Evolutionary conservation across 2,113 vertebrate species (phyloP).

Genomic region (Protobothrops mucrosquamatus): DNA sequence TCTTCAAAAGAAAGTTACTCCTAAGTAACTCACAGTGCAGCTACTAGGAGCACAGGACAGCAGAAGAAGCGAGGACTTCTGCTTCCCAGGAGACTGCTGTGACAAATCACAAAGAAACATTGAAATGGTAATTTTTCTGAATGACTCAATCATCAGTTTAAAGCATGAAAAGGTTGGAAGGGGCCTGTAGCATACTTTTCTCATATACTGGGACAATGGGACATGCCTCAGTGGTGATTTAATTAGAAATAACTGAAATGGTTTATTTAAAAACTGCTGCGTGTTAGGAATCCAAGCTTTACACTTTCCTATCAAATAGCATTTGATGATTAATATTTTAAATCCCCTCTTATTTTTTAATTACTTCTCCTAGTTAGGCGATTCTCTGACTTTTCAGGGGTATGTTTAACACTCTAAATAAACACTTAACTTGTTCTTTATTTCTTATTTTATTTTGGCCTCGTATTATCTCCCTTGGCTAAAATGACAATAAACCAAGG

Average conservation of each 20-base stretch:
- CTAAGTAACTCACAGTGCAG: not conserved
- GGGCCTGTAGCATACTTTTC: slow-evolving; percentile 19
- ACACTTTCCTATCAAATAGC: not conserved
- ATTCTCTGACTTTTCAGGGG: not conserved
- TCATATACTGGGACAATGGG: slow-evolving; percentile 51
- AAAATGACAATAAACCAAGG: not conserved
- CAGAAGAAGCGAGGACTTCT: slow-evolving; percentile 41
- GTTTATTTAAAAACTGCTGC: slow-evolving; percentile 8
- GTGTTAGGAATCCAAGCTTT: not conserved
- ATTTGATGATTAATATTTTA: slow-evolving; percentile 2
- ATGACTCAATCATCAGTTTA: slow-evolving; percentile 65
- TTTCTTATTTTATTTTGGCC: not conserved
- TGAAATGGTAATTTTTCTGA: slow-evolving; percentile 67
- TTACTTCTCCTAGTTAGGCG: not conserved
- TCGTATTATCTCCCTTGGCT: not conserved
- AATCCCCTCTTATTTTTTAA: not conserved
- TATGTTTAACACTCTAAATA: not conserved
- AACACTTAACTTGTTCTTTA: not conserved
- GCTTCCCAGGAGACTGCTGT: slow-evolving; percentile 56
- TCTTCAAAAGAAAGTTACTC: not conserved
- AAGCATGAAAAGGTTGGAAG: slow-evolving; percentile 59
- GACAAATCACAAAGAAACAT: slow-evolving; percentile 60
- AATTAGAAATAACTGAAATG: slow-evolving; percentile 44
- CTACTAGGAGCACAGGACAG: slow-evolving; percentile 1
- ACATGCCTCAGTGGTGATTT: slow-evolving; percentile 45